Conservation (phyloP, 2,797 vertebrate species). For the Falco biarmicus region DNA sequence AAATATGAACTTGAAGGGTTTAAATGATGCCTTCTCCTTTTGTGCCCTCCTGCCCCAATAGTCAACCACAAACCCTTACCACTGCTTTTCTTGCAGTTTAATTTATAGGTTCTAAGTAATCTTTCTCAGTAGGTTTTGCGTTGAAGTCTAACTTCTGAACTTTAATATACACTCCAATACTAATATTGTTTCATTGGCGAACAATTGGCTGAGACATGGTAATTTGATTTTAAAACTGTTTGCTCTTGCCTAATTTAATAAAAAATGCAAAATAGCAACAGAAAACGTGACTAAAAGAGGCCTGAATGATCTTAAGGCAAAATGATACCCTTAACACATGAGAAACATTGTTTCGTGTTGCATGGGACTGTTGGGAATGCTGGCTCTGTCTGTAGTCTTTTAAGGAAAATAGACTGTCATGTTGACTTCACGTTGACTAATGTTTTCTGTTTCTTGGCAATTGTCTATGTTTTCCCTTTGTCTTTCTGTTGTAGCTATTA, state of each 20-base stretch:
- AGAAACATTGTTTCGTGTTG: not conserved
- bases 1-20: not conserved
- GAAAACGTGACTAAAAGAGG: not conserved
- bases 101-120: not conserved
- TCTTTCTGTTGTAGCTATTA: not conserved
- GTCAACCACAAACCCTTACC: not conserved
- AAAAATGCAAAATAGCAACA: not conserved
- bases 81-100: not conserved
- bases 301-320: not conserved
- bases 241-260: not conserved
- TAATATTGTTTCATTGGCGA: not conserved
- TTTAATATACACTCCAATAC: not conserved
- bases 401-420: not conserved
- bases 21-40: not conserved
- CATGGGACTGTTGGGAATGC: not conserved
- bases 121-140: not conserved
- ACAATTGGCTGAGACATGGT: not conserved
- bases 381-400: not conserved
- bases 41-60: not conserved
- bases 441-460: not conserved
- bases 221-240: conserved; percentile 16
- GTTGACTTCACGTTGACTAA: not conserved
- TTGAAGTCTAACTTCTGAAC: conserved; percentile 15
- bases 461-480: rapidly evolving
- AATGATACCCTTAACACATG: not conserved